Percentiles rank a stretch among this genome's conserved stretches.
These are phyloP conservation scores for Cryptus armator DNA, from an alignment of 2,888 invertebrate genomes.

Conservation along the genomic window DNA sequence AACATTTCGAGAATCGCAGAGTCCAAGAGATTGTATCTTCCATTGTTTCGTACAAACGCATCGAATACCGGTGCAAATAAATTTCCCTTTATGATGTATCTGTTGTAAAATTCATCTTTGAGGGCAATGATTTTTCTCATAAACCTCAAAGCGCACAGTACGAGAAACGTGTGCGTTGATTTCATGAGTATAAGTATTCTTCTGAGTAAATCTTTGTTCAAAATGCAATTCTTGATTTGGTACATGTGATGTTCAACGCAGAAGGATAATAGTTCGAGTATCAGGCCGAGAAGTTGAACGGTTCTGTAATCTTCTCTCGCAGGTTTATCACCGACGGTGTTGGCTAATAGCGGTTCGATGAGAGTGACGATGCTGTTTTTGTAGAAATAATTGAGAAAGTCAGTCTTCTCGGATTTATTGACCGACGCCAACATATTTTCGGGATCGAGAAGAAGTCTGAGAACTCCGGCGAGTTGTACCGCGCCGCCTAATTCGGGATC, in stretches of 20 bases:
- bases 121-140: constrained; percentile 98
- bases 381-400: constrained; percentile 99
- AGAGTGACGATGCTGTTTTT: constrained; percentile 98
- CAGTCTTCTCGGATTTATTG: constrained; percentile 98
- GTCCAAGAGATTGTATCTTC: constrained; percentile 99
- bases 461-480: constrained; percentile 97
- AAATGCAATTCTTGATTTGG: constrained; percentile 99
- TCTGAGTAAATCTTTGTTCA: constrained; percentile 98
- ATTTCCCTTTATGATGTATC: constrained; percentile 97
- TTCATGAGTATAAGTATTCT: constrained; percentile 98
- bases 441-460: constrained; percentile 97
- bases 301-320: constrained; percentile 98
- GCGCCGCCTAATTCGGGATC: constrained; percentile 99
- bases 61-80: constrained; percentile 98
- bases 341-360: constrained; percentile 97
- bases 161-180: constrained; percentile 98
- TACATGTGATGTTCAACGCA: constrained; percentile 99
- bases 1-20: constrained; percentile 99
- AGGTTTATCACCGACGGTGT: constrained; percentile 96
- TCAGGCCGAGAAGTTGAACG: constrained; percentile 97
- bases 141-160: constrained; percentile 97
- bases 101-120: constrained; percentile 99
- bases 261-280: constrained; percentile 97
- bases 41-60: constrained; percentile 98
- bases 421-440: constrained; percentile 98